Percentiles rank a stretch among this genome's conserved stretches.
These are phyloP conservation scores for Gallinago undulata DNA, from an alignment of 2,113 vertebrate genomes.

Conservation along the genomic window DNA sequence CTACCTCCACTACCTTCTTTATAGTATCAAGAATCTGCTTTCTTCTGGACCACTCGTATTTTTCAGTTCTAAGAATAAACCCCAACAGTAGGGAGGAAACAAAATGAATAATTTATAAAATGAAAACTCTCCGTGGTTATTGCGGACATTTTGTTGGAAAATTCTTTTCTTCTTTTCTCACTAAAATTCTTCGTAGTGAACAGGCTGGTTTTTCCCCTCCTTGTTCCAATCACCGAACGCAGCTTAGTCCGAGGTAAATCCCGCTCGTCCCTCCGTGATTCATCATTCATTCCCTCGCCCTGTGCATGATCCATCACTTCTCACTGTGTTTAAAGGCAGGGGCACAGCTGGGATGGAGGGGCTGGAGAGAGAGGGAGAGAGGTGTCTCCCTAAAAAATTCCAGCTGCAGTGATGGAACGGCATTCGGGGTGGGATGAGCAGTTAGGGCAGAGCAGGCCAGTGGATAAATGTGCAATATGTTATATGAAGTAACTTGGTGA, in stretches of 20 bases:
- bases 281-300: background rate
- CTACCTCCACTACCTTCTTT: accelerated
- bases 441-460: background rate
- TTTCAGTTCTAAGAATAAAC: background rate
- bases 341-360: background rate
- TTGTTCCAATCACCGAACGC: background rate
- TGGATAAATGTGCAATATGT: background rate
- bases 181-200: background rate
- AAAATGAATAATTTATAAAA: background rate
- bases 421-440: background rate
- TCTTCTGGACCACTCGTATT: background rate
- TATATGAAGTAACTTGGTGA: background rate
- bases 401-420: background rate
- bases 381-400: background rate
- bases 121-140: background rate
- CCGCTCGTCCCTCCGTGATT: background rate
- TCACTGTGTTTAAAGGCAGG: background rate
- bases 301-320: background rate
- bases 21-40: background rate
- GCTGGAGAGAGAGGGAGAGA: background rate
- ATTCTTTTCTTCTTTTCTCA: background rate
- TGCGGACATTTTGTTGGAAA: background rate
- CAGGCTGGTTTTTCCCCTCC: background rate
- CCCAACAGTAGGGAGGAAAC: background rate
- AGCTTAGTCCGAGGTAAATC: background rate